Evolutionary conservation across 2,113 vertebrate species (phyloP).

Genomic region (Eubucco bourcierii): DNA sequence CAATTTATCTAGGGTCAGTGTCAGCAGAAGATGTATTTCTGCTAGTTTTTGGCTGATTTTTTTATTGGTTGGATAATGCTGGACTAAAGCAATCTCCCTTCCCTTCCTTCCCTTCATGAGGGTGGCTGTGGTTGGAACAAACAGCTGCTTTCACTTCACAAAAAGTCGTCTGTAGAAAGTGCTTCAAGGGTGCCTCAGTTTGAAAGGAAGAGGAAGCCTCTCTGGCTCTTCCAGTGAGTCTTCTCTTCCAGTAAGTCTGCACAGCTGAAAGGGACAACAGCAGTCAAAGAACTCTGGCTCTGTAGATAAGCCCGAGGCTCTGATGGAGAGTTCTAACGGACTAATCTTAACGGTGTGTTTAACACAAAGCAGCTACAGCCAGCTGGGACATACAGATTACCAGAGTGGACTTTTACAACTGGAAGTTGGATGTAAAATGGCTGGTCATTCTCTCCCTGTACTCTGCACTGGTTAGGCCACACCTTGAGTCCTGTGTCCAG

Average conservation of each 20-base stretch:
- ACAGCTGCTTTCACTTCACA: neutral
- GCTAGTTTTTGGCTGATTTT: neutral
- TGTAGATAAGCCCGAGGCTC: neutral
- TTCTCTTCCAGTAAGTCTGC: neutral
- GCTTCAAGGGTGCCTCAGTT: neutral
- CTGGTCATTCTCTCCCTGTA: no score
- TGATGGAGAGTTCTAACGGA: neutral
- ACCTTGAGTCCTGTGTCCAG: no score
- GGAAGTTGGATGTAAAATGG: neutral
- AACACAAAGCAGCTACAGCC: neutral
- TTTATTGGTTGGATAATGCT: neutral
- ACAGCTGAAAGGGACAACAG: neutral
- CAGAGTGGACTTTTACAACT: neutral
- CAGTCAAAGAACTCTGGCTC: neutral
- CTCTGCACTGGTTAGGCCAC: no score
- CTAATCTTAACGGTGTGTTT: neutral
- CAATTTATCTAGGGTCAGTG: rapidly evolving
- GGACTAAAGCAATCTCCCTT: neutral
- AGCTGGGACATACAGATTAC: neutral
- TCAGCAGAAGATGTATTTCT: slow-evolving; percentile 5
- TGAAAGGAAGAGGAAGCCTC: neutral
- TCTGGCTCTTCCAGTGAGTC: neutral
- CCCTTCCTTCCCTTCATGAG: neutral
- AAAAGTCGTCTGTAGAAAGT: neutral
- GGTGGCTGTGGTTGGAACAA: neutral